A percentile compares a stretch with the other conserved stretches of the same genome.
Evolutionary conservation across 2,797 vertebrate genomes (phyloP).

Genomic region (Silurus lanzhouensis): DNA sequence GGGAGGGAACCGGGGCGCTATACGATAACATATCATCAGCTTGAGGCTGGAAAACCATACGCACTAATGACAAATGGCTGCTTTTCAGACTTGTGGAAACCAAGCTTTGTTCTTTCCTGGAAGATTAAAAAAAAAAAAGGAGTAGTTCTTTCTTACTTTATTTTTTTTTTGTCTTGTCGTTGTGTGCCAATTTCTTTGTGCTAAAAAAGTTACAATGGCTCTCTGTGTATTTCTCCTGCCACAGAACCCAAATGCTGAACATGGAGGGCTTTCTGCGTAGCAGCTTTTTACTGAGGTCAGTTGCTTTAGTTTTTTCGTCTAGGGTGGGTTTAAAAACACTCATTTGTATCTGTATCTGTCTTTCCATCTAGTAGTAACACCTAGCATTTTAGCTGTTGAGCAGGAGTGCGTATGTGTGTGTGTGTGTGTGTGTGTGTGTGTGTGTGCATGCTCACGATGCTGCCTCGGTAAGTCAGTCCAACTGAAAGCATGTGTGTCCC

Average conservation of each 20-base stretch:
- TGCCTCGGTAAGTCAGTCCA: conserved; percentile 32
- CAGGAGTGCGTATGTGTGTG: conserved; percentile 43
- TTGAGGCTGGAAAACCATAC: conserved; percentile 76
- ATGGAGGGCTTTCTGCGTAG: conserved; percentile 86
- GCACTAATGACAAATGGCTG: conserved; percentile 73
- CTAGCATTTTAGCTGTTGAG: conserved; percentile 58
- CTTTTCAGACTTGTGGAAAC: conserved; percentile 63
- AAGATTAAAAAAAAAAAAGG: conserved; percentile 26
- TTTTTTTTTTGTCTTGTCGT: conserved; percentile 46
- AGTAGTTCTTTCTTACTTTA: conserved; percentile 39
- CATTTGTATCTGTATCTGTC: conserved; percentile 52
- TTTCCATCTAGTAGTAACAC: conserved; percentile 66
- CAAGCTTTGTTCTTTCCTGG: conserved; percentile 53
- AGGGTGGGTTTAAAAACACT: conserved; percentile 53
- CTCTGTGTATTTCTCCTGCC: conserved; percentile 82
- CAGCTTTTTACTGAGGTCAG: conserved; percentile 87
- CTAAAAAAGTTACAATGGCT: conserved; percentile 76
- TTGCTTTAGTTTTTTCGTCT: conserved; percentile 75
- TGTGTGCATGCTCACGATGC: conserved; percentile 58
- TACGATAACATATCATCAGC: conserved; percentile 89
- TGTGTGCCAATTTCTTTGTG: conserved; percentile 54
- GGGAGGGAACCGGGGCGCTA: conserved; percentile 64
- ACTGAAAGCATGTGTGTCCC: conserved; percentile 43
- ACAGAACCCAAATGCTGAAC: conserved; percentile 81
- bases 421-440: conserved; percentile 9